phyloP scores from a whole-genome alignment of 1,140 invertebrate species.

The Drosophila serrata region DNA sequence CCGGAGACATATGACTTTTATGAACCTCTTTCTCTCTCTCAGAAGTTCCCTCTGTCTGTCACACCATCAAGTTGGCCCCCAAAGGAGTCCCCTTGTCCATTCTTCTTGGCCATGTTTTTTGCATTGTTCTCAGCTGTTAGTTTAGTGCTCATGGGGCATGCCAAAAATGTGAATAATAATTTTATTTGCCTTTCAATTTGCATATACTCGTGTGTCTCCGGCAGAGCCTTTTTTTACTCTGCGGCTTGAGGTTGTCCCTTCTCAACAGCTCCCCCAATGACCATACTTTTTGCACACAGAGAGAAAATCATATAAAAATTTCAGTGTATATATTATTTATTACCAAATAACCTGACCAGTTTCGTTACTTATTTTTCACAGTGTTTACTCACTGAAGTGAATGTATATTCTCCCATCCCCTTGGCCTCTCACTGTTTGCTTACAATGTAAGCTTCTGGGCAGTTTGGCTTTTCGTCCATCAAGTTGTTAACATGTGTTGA shows the following conservation, averaged over 20 bases:
- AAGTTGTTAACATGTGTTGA: constrained; percentile 83
- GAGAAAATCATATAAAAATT: background rate
- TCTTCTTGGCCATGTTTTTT: constrained; percentile 55
- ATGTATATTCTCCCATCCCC: constrained; percentile 3
- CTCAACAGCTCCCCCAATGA: constrained; percentile 8
- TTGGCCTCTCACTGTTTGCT: constrained; percentile 51
- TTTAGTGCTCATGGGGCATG: constrained; percentile 82
- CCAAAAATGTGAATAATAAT: constrained; percentile 83
- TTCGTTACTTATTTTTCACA: background rate
- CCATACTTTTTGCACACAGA: background rate
- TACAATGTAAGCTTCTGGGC: constrained; percentile 79
- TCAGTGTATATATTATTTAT: background rate
- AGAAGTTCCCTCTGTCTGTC: constrained; percentile 21
- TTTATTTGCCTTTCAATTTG: constrained; percentile 80
- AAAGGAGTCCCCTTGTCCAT: constrained; percentile 1
- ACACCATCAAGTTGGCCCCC: constrained; percentile 30
- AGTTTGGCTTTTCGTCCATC: constrained; percentile 80
- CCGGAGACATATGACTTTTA: constrained; percentile 40
- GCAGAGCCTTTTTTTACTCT: constrained; percentile 19
- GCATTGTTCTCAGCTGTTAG: constrained; percentile 77
- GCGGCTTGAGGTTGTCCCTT: constrained; percentile 41
- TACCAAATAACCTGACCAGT: background rate
- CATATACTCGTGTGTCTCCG: constrained; percentile 65
- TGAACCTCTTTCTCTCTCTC: constrained; percentile 16
- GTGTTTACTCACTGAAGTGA: constrained; percentile 13